These are phyloP conservation scores for Fopius arisanus DNA, from an alignment of 1,140 invertebrate species.

Conservation along the genomic window DNA sequence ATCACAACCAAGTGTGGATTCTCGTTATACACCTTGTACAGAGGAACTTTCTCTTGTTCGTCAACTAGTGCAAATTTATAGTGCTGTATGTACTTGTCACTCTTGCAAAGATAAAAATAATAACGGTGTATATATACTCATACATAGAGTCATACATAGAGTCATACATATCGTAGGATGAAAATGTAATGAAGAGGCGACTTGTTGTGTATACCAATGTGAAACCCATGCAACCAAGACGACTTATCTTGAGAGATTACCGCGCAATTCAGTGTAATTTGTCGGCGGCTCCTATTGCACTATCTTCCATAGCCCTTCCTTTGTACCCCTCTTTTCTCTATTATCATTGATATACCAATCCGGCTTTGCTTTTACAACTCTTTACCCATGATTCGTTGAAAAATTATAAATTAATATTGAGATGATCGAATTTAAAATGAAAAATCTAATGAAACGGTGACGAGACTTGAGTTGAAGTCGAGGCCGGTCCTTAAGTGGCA, in stretches of 20 bases:
- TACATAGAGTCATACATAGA: too few relatives aligned
- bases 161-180: too few relatives aligned
- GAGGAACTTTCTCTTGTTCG: neutral
- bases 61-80: neutral
- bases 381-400: too few relatives aligned
- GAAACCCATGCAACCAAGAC: neutral
- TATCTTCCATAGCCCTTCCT: neutral
- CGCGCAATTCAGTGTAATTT: neutral
- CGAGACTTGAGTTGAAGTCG: neutral
- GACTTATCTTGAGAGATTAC: neutral
- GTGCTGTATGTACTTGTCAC: neutral
- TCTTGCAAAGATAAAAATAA: neutral
- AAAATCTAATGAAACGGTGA: neutral
- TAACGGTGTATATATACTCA: neutral
- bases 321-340: neutral
- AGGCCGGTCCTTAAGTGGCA: neutral
- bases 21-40: conserved; percentile 33
- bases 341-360: neutral
- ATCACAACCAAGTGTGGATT: conserved; percentile 42
- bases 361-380: too few relatives aligned
- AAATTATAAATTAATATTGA: too few relatives aligned
- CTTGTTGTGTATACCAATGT: neutral
- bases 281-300: neutral
- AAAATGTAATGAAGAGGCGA: neutral
- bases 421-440: neutral